Conservation (phyloP, 2,888 invertebrate species). For the Hyposoter dolosus region DNA sequence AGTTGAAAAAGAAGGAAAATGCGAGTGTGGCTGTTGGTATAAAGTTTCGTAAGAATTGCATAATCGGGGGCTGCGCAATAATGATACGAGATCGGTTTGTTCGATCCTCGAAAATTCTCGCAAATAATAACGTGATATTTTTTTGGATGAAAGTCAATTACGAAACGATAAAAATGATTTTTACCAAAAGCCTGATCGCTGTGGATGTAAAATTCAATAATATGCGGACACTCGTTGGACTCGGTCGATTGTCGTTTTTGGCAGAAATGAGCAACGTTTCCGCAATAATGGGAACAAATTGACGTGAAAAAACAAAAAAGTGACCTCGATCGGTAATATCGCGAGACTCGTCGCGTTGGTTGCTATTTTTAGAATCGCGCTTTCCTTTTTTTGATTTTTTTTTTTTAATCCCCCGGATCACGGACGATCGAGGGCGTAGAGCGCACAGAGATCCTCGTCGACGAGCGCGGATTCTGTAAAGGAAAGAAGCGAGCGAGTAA, state of each 20-base stretch:
- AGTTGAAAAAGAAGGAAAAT: slow-evolving; percentile 55
- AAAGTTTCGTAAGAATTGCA: slow-evolving; percentile 60
- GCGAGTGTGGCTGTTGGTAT: slow-evolving; percentile 49
- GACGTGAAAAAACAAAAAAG: background rate
- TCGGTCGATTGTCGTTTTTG: too few relatives aligned
- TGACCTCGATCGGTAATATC: slow-evolving; percentile 15
- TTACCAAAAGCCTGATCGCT: background rate
- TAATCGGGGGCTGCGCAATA: slow-evolving; percentile 48
- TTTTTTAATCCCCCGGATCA: slow-evolving; percentile 21
- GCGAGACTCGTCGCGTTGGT: slow-evolving; percentile 30
- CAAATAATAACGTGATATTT: slow-evolving; percentile 2
- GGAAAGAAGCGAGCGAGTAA: slow-evolving; percentile 64
- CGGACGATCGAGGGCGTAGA: slow-evolving; percentile 48
- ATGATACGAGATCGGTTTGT: slow-evolving; percentile 29
- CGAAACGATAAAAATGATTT: background rate
- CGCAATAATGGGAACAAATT: background rate
- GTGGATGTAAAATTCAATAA: background rate
- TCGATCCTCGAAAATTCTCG: slow-evolving; percentile 6
- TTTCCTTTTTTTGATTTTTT: slow-evolving; percentile 37
- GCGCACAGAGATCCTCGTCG: slow-evolving; percentile 26
- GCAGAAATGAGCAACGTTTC: background rate
- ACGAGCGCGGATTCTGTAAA: slow-evolving; percentile 40
- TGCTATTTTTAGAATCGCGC: slow-evolving; percentile 60
- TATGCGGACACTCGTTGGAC: too few relatives aligned
- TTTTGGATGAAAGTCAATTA: background rate